phyloP scores from a whole-genome alignment of 30 jellyfish, hydroid and myxozoan genomes.

The Catostylus mosaicus region DNA sequence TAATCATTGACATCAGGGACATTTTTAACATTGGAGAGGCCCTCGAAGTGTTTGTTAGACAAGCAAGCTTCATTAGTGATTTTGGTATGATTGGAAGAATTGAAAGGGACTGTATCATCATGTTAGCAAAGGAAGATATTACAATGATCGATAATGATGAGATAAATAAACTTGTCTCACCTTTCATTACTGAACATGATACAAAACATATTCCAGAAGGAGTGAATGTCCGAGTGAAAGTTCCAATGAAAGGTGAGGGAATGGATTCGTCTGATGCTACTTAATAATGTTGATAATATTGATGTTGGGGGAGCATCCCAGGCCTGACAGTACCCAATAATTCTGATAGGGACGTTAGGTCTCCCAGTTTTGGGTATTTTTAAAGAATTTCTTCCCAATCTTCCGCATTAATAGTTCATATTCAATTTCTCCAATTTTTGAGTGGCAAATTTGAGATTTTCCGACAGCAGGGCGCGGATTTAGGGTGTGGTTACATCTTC shows the following conservation, averaged over 20 bases:
- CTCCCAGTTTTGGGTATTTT: too few species aligned
- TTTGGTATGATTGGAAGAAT: slow-evolving; percentile 66
- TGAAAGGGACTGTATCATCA: slow-evolving; percentile 53
- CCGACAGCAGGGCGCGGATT: too few species aligned
- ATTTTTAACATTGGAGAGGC: slow-evolving; percentile 46
- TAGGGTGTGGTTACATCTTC: too few species aligned
- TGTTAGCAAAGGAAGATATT: slow-evolving; percentile 63
- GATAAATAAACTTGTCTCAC: slow-evolving; percentile 12
- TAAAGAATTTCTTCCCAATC: too few species aligned
- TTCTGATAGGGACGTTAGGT: too few species aligned
- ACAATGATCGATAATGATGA: slow-evolving; percentile 49
- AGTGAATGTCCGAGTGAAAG: slow-evolving; percentile 51
- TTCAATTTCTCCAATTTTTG: too few species aligned
- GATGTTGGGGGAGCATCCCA: too few species aligned
- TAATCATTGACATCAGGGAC: slow-evolving; percentile 35
- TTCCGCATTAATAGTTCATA: too few species aligned
- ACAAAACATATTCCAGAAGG: slow-evolving; percentile 67
- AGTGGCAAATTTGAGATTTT: too few species aligned
- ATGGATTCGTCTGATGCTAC: too few species aligned
- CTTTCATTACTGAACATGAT: slow-evolving; percentile 39
- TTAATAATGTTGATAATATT: too few species aligned
- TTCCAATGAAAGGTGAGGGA: slow-evolving; percentile 74
- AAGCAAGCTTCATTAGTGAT: slow-evolving; percentile 47
- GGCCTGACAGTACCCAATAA: too few species aligned
- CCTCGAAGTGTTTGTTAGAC: slow-evolving; percentile 42